A percentile compares a stretch with the other conserved stretches of the same genome.
phyloP scores from a whole-genome alignment of 1,140 invertebrate genomes.

The Aphis craccivora region DNA sequence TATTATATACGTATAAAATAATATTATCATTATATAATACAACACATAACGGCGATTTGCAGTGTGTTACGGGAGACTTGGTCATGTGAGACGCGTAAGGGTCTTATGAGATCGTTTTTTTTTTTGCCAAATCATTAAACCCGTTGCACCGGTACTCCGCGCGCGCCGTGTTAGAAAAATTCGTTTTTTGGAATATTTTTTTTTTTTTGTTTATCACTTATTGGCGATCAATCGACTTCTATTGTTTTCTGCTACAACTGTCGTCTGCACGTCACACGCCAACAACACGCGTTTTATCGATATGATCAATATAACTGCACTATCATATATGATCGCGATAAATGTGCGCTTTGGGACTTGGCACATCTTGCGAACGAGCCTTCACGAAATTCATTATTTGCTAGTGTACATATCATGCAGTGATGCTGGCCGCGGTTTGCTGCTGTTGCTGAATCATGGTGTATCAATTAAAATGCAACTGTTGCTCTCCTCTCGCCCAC shows the following conservation, averaged over 20 bases:
- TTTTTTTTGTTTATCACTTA: neutral
- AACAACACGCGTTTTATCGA: neutral
- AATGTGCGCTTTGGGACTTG: neutral
- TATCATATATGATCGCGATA: neutral
- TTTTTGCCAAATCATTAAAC: constrained; percentile 41
- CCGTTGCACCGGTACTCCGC: neutral
- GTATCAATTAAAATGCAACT: constrained; percentile 41
- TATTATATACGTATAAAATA: neutral
- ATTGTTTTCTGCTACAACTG: neutral
- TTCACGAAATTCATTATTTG: neutral
- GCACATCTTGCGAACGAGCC: constrained; percentile 49
- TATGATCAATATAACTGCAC: neutral
- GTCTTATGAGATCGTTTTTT: neutral
- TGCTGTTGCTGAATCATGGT: constrained; percentile 53
- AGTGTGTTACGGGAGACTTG: neutral
- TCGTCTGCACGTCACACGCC: neutral
- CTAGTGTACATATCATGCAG: neutral
- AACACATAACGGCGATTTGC: constrained; percentile 34
- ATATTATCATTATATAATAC: too few relatives aligned
- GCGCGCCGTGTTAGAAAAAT: neutral
- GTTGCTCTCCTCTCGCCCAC: neutral
- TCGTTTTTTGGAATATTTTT: neutral
- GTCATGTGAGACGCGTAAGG: neutral
- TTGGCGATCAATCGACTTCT: neutral
- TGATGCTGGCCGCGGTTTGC: neutral